A percentile compares a stretch with the other conserved stretches of the same genome.
Evolutionary conservation across 2,888 invertebrate species (phyloP).

Genomic region (Girardia tigrina): DNA sequence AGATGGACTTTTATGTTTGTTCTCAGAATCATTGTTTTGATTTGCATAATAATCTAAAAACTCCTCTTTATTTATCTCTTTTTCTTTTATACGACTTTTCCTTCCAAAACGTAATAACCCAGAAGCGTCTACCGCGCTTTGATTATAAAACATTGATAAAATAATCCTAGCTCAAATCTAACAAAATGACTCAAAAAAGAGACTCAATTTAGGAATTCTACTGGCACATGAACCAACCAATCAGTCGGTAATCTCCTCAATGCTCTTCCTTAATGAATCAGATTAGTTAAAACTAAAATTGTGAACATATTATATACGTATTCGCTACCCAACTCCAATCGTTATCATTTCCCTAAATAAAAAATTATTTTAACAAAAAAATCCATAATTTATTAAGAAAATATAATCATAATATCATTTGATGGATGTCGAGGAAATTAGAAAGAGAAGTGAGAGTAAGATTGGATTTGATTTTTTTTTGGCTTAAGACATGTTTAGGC

Average conservation of each 20-base stretch:
- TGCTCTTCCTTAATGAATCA: constrained; percentile 15
- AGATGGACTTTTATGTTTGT: background rate
- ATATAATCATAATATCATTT: too few relatives aligned
- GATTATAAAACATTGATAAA: constrained; percentile 12
- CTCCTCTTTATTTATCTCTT: background rate
- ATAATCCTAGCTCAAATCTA: background rate
- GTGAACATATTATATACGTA: too few relatives aligned
- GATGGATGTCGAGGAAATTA: too few relatives aligned
- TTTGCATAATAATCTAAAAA: background rate
- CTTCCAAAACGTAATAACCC: background rate
- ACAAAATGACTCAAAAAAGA: background rate
- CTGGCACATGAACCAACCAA: constrained; percentile 14
- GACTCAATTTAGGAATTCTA: background rate
- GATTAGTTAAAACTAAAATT: background rate
- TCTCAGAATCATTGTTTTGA: background rate
- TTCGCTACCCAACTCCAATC: too few relatives aligned
- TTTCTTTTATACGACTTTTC: constrained; percentile 1
- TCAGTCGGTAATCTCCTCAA: constrained; percentile 5
- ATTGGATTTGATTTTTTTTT: too few relatives aligned
- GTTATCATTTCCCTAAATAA: too few relatives aligned
- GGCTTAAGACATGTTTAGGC: too few relatives aligned
- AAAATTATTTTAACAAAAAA: too few relatives aligned
- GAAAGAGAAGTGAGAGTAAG: too few relatives aligned
- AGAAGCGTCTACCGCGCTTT: background rate
- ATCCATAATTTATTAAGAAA: too few relatives aligned